These are phyloP conservation scores for Stegophylla sp. DNA, from an alignment of 2,888 invertebrate species.

Conservation along the genomic window DNA sequence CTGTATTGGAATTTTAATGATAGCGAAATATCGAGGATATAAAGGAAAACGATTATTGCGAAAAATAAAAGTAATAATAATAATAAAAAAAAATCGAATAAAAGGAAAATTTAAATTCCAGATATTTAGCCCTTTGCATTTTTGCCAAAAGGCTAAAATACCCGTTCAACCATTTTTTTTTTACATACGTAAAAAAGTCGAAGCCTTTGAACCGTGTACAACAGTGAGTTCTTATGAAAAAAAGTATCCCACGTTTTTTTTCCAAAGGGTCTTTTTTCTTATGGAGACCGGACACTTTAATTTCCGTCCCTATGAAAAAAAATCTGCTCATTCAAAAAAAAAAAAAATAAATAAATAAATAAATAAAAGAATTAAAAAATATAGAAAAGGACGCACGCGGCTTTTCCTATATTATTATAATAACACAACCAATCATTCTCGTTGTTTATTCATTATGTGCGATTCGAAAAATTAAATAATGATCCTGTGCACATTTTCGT, in stretches of 20 bases:
- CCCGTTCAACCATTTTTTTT: slow-evolving; percentile 32
- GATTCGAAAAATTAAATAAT: slow-evolving; percentile 52
- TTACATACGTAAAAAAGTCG: slow-evolving; percentile 43
- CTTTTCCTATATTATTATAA: slow-evolving; percentile 42
- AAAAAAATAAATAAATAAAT: no score
- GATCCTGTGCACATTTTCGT: slow-evolving; percentile 46
- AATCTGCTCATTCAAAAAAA: slow-evolving; percentile 31
- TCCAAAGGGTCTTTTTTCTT: slow-evolving; percentile 43
- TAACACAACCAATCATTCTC: slow-evolving; percentile 46
- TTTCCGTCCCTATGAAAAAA: slow-evolving; percentile 49
- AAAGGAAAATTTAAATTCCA: slow-evolving; percentile 45
- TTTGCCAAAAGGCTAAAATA: slow-evolving; percentile 36
- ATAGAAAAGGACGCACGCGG: slow-evolving; percentile 32
- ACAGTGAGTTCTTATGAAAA: slow-evolving; percentile 41
- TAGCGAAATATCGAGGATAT: not conserved
- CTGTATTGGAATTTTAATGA: not conserved
- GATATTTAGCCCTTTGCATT: slow-evolving; percentile 35
- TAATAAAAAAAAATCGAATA: slow-evolving; percentile 20
- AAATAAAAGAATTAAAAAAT: no score
- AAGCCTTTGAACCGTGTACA: slow-evolving; percentile 49
- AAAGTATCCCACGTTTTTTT: slow-evolving; percentile 39
- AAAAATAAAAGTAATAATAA: slow-evolving; percentile 30
- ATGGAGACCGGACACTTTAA: slow-evolving; percentile 54
- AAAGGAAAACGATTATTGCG: slow-evolving; percentile 7
- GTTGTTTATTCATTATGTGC: slow-evolving; percentile 56